Percentiles rank a stretch among this genome's conserved stretches.
Evolutionary conservation across 2,888 invertebrate species (phyloP).

Genomic region (Leucoma salicis): DNA sequence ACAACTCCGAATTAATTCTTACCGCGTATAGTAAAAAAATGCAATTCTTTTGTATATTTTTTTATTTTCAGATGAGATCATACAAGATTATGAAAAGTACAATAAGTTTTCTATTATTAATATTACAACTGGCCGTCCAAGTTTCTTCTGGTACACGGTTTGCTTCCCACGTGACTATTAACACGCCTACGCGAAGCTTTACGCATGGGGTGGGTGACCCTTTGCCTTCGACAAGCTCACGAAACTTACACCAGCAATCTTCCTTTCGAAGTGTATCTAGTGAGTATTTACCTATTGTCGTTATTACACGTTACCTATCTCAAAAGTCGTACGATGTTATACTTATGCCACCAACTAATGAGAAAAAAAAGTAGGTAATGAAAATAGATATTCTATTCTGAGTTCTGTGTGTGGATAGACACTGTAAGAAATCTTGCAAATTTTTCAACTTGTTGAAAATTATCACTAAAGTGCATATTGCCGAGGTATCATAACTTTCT

Average conservation of each 20-base stretch:
- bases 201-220: slow-evolving; percentile 75
- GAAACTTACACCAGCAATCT: slow-evolving; percentile 34
- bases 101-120: slow-evolving; percentile 35
- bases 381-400: too few relatives aligned
- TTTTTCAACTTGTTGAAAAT: too few relatives aligned
- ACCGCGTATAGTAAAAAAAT: too few relatives aligned
- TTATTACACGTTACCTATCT: too few relatives aligned
- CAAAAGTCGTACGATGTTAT: too few relatives aligned
- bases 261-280: slow-evolving; percentile 43
- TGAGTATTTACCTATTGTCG: slow-evolving; percentile 38
- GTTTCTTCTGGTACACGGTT: slow-evolving; percentile 56
- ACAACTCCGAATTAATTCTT: too few relatives aligned
- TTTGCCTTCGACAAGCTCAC: slow-evolving; percentile 36
- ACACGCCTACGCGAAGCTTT: slow-evolving; percentile 69
- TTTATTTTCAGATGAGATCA: slow-evolving; percentile 38
- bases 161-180: slow-evolving; percentile 70
- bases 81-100: slow-evolving; percentile 17
- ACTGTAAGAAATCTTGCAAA: too few relatives aligned
- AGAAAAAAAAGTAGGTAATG: too few relatives aligned
- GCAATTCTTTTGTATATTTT: not conserved
- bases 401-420: too few relatives aligned
- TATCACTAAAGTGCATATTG: too few relatives aligned
- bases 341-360: too few relatives aligned
- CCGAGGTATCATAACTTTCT: too few relatives aligned
- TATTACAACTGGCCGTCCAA: slow-evolving; percentile 38